phyloP scores from a whole-genome alignment of 2,113 vertebrate species.

The Entomyzon cyanotis region DNA sequence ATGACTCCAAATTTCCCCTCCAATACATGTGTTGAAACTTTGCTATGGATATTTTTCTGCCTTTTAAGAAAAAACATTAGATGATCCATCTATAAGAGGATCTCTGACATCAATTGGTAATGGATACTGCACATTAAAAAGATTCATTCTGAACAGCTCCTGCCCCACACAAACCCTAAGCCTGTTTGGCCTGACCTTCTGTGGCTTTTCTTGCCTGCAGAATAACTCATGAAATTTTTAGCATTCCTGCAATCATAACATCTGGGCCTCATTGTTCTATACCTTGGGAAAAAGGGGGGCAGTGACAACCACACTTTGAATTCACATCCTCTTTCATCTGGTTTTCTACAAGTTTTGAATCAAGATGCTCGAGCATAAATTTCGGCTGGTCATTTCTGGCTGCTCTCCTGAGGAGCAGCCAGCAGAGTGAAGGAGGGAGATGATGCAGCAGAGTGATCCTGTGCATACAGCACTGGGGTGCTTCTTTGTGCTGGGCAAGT shows the following conservation, averaged over 20 bases:
- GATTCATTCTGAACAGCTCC: background rate
- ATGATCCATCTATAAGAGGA: conserved; percentile 33
- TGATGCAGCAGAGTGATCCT: background rate
- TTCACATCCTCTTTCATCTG: background rate
- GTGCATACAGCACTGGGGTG: background rate
- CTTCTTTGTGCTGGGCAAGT: background rate
- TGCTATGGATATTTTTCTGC: conserved; percentile 44
- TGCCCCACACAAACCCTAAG: background rate
- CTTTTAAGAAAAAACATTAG: conserved; percentile 33
- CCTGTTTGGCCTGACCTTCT: conserved; percentile 40
- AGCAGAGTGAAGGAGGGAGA: background rate
- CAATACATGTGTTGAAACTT: conserved; percentile 35
- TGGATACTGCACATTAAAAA: conserved; percentile 43
- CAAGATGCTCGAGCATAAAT: background rate
- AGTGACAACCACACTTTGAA: conserved; percentile 4
- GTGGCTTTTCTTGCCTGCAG: conserved; percentile 44
- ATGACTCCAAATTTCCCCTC: conserved; percentile 5
- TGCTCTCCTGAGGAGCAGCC: background rate
- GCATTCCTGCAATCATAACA: conserved; percentile 57
- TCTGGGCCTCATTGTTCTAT: conserved; percentile 58
- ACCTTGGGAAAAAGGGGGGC: conserved; percentile 38
- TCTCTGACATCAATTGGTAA: conserved; percentile 58
- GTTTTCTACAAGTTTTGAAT: conserved; percentile 40
- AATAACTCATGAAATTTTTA: conserved; percentile 69
- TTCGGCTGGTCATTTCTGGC: background rate